Conservation (phyloP, 2,113 vertebrate species). For the Cygnus atratus region DNA sequence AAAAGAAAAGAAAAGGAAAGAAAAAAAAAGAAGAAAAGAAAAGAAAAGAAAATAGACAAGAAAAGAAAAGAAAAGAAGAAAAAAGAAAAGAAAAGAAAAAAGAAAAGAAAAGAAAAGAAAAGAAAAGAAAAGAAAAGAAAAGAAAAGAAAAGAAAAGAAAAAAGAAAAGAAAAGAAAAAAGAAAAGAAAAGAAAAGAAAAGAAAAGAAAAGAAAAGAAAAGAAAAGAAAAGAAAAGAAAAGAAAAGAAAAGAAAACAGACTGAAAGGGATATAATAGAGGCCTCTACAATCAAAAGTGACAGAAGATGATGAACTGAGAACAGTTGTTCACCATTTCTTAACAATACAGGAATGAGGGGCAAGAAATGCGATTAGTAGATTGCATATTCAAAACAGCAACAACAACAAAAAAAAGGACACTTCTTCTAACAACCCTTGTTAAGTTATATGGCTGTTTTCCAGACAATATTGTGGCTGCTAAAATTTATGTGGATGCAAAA, state of each 20-base stretch:
- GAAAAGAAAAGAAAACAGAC: not conserved
- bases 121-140: too few species aligned
- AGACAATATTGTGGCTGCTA: not conserved
- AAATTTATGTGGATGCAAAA: not conserved
- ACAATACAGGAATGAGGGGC: not conserved
- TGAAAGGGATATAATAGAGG: not conserved
- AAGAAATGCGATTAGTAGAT: not conserved
- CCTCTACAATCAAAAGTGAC: not conserved
- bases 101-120: too few species aligned
- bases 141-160: too few species aligned
- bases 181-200: too few species aligned
- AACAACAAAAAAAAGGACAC: not conserved
- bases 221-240: too few species aligned
- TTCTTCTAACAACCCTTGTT: not conserved
- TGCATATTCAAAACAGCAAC: not conserved
- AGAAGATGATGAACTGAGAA: not conserved
- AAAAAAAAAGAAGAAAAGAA: too few species aligned
- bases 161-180: too few species aligned
- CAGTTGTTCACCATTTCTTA: not conserved
- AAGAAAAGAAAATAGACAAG: too few species aligned
- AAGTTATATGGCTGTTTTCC: not conserved
- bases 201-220: too few species aligned
- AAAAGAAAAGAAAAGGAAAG: too few species aligned
- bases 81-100: too few species aligned
- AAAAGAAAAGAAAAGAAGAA: too few species aligned